A percentile compares a stretch with the other conserved stretches of the same genome.
These are phyloP conservation scores for Phymatocera aterrima DNA, from an alignment of 2,888 invertebrate genomes.

Conservation along the genomic window DNA sequence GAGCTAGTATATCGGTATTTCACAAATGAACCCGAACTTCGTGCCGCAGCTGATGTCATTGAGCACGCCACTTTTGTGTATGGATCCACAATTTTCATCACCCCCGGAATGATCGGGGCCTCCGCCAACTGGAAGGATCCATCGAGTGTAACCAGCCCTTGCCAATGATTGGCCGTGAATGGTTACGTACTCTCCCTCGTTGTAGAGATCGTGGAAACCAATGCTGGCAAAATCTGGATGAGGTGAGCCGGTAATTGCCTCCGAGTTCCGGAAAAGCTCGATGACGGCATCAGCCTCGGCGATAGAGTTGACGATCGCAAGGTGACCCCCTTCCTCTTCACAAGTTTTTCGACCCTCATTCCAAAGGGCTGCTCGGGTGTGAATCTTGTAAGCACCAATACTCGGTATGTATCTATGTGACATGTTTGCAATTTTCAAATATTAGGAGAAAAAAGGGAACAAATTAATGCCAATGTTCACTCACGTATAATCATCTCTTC, in stretches of 20 bases:
- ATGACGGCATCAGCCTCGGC: background rate
- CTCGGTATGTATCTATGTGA: conserved; percentile 3
- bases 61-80: conserved; percentile 20
- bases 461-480: too few species aligned
- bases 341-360: conserved; percentile 21
- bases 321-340: conserved; percentile 36
- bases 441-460: too few species aligned
- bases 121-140: background rate
- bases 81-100: conserved; percentile 31
- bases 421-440: too few species aligned
- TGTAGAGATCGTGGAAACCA: conserved; percentile 36
- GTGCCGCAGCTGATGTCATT: conserved; percentile 10
- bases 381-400: conserved; percentile 21
- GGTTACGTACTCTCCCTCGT: conserved; percentile 23
- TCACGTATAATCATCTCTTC: too few species aligned
- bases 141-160: conserved; percentile 5
- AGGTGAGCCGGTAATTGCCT: background rate
- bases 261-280: background rate
- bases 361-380: conserved; percentile 18
- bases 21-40: conserved; percentile 17
- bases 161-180: conserved; percentile 36
- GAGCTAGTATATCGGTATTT: conserved; percentile 3
- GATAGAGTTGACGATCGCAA: conserved; percentile 22
- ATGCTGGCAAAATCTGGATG: conserved; percentile 4
- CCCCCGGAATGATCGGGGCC: conserved; percentile 9